These are phyloP conservation scores for Archips xylosteana DNA, from an alignment of 2,888 invertebrate genomes.

Conservation along the genomic window DNA sequence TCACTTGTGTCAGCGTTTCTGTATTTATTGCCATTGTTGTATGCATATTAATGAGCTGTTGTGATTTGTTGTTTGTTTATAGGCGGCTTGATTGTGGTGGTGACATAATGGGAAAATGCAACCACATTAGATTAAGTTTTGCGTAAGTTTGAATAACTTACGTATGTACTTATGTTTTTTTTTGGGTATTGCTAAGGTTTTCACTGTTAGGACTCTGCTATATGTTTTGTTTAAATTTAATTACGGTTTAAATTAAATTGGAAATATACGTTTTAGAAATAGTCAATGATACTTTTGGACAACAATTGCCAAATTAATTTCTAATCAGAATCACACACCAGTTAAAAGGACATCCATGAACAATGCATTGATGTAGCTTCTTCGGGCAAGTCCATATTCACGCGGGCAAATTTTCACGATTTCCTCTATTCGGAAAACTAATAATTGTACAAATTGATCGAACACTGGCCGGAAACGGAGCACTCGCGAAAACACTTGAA, in stretches of 20 bases:
- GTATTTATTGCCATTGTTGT: conserved; percentile 37
- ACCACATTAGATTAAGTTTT: conserved; percentile 1
- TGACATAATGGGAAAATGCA: conserved; percentile 20
- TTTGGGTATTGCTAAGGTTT: not conserved
- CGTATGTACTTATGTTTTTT: not conserved
- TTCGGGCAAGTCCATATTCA: conserved; percentile 83
- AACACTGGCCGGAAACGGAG: conserved; percentile 68
- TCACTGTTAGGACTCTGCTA: not conserved
- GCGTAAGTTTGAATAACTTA: conserved; percentile 1
- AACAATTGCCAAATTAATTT: not conserved
- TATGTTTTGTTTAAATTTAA: not conserved
- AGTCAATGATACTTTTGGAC: not conserved
- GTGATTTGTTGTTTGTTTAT: conserved; percentile 38
- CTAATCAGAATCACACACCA: conserved; percentile 68
- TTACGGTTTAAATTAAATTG: not conserved
- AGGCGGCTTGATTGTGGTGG: not conserved
- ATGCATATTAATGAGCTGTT: conserved; percentile 32
- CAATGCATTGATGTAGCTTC: conserved; percentile 83
- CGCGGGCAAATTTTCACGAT: conserved; percentile 68
- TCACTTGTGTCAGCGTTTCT: conserved; percentile 30
- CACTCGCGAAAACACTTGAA: conserved; percentile 53
- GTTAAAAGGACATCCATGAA: conserved; percentile 86
- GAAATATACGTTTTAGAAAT: not conserved
- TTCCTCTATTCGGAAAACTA: conserved; percentile 30
- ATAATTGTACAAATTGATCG: conserved; percentile 39